Evolutionary conservation across 2,888 invertebrate genomes (phyloP).

Genomic region (Lymantria dispar): DNA sequence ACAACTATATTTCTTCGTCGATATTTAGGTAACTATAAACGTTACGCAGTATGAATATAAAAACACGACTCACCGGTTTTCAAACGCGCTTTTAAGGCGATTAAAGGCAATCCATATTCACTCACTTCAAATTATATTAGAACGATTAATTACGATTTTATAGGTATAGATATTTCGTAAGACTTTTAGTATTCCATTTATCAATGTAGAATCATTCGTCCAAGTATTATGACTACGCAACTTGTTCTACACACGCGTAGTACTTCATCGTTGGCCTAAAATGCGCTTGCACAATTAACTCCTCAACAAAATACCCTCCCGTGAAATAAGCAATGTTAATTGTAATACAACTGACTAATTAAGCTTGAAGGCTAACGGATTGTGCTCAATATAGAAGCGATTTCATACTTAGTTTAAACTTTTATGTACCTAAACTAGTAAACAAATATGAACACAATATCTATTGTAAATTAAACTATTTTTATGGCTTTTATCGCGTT

Average conservation of each 20-base stretch:
- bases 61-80: slow-evolving; percentile 9
- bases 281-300: slow-evolving; percentile 44
- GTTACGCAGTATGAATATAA: slow-evolving; percentile 8
- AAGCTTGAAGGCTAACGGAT: slow-evolving; percentile 57
- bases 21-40: slow-evolving; percentile 21
- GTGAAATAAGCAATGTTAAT: slow-evolving; percentile 56
- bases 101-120: neutral
- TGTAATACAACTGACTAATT: slow-evolving; percentile 63
- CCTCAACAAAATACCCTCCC: slow-evolving; percentile 41
- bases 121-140: neutral
- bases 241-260: slow-evolving; percentile 32
- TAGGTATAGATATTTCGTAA: slow-evolving; percentile 29
- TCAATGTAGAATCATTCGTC: slow-evolving; percentile 32
- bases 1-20: slow-evolving; percentile 18
- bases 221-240: slow-evolving; percentile 20
- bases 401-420: slow-evolving; percentile 15
- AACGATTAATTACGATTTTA: neutral
- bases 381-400: slow-evolving; percentile 37
- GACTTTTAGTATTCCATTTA: slow-evolving; percentile 34
- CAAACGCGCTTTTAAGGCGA: slow-evolving; percentile 6
- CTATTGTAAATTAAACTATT: neutral
- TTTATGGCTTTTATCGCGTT: no score
- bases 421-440: slow-evolving; percentile 8
- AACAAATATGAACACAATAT: slow-evolving; percentile 7
- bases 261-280: slow-evolving; percentile 20